Evolutionary conservation across 2,113 vertebrate species (phyloP).

Genomic region (Pseudopipra pipra): DNA sequence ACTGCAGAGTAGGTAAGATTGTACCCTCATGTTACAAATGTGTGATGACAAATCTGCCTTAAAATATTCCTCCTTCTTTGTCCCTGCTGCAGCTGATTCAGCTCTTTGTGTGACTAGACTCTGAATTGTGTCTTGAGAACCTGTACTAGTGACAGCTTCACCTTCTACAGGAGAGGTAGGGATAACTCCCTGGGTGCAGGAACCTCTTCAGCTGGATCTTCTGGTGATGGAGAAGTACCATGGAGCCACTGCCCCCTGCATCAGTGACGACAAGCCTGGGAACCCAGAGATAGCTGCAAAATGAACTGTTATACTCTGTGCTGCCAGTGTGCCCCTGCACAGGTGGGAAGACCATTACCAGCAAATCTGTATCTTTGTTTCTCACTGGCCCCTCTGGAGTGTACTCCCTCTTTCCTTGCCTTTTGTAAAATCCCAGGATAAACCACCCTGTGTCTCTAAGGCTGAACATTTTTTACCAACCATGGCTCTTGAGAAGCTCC

Average conservation of each 20-base stretch:
- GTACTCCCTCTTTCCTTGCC: background rate
- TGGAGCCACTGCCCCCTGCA: no score
- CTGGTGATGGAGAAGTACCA: background rate
- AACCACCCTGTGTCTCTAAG: background rate
- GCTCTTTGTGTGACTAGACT: background rate
- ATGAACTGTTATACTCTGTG: background rate
- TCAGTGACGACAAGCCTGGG: background rate
- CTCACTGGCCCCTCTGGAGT: background rate
- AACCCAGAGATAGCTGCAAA: background rate
- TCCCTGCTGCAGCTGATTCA: background rate
- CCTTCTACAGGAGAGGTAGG: background rate
- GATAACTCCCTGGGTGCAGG: background rate
- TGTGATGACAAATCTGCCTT: background rate
- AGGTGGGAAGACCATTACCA: background rate
- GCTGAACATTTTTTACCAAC: background rate
- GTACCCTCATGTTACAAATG: background rate
- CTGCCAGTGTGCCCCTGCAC: background rate
- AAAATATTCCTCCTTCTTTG: background rate
- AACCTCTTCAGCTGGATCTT: background rate
- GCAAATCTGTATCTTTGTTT: background rate
- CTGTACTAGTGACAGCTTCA: background rate
- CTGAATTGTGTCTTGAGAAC: background rate
- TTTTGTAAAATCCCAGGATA: background rate
- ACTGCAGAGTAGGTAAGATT: background rate
- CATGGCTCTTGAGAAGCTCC: background rate